Conservation (phyloP, 2,888 invertebrate genomes). For the Drosophila merina region DNA sequence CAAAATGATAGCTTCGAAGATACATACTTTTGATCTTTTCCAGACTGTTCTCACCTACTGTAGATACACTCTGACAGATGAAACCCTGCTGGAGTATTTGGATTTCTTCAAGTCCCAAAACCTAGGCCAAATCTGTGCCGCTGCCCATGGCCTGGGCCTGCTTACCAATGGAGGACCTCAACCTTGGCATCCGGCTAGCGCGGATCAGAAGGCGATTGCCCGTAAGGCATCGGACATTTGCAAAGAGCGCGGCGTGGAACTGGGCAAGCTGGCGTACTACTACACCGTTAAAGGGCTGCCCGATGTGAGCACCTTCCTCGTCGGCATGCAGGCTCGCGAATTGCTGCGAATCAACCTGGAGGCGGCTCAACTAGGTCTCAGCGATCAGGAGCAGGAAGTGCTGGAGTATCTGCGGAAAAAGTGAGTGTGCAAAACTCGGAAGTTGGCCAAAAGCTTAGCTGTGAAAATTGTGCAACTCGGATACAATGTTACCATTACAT, state of each 20-base stretch:
- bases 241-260: conserved; percentile 87
- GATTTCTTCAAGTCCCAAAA: conserved; percentile 86
- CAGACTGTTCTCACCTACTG: conserved; percentile 88
- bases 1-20: too few species aligned
- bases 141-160: conserved; percentile 92
- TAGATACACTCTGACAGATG: conserved; percentile 92
- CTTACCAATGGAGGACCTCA: conserved; percentile 90
- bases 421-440: conserved; percentile 84
- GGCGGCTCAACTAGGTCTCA: conserved; percentile 87
- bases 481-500: conserved; percentile 75
- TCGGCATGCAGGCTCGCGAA: conserved; percentile 89
- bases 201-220: conserved; percentile 82
- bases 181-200: conserved; percentile 91
- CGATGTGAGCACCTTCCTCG: conserved; percentile 88
- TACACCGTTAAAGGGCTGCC: conserved; percentile 86
- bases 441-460: conserved; percentile 52
- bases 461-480: conserved; percentile 80
- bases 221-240: conserved; percentile 87
- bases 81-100: conserved; percentile 89
- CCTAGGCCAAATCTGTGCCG: conserved; percentile 93
- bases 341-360: conserved; percentile 88
- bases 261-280: conserved; percentile 90
- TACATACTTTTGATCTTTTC: too few species aligned
- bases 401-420: conserved; percentile 87
- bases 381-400: conserved; percentile 87